Conservation (phyloP, 2,888 invertebrate species). For the Lamellibrachia satsuma region DNA sequence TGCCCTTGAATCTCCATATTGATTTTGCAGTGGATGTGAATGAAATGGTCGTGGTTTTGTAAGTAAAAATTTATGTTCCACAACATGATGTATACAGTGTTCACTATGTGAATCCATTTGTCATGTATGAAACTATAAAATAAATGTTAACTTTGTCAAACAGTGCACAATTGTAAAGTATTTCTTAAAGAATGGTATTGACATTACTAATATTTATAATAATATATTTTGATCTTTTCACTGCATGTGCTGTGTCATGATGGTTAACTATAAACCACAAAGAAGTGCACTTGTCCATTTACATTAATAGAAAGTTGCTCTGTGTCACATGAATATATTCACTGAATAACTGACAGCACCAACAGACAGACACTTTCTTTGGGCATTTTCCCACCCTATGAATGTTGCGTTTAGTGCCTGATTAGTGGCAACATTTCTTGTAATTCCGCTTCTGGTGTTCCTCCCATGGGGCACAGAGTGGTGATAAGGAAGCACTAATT, state of each 20-base stretch:
- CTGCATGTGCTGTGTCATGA: neutral
- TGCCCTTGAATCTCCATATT: neutral
- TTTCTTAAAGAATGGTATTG: neutral
- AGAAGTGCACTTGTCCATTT: neutral
- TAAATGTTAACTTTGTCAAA: neutral
- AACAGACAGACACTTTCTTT: neutral
- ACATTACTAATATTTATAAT: neutral
- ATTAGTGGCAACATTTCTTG: neutral
- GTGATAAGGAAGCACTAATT: neutral
- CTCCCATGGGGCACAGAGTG: conserved; percentile 10
- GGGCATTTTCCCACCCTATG: neutral
- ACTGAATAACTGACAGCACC: neutral
- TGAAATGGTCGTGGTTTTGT: no score
- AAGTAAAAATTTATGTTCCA: neutral
- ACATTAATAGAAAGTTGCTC: neutral
- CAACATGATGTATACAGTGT: neutral
- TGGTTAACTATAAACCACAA: neutral
- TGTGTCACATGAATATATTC: neutral
- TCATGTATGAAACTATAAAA: neutral
- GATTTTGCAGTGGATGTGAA: neutral
- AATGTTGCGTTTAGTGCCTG: neutral
- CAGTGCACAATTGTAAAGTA: neutral
- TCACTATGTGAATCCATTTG: neutral
- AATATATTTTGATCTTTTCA: neutral
- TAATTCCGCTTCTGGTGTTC: neutral